Evolutionary conservation across 2,888 invertebrate genomes (phyloP).

Genomic region (Arrhopalites spinosus): DNA sequence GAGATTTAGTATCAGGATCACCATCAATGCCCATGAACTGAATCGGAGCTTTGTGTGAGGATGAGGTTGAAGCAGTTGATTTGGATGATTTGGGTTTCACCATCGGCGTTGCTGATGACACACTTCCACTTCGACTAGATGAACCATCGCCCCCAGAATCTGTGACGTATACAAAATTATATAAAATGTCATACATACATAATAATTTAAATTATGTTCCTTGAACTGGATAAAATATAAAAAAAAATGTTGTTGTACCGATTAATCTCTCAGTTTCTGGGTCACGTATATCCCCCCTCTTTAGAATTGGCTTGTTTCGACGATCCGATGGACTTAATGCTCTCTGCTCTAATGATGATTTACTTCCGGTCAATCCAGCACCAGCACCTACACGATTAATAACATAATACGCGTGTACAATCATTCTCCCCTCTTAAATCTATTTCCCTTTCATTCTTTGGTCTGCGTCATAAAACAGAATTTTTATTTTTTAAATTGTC

Average conservation of each 20-base stretch:
- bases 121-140: slow-evolving; percentile 47
- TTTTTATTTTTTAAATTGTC: no score
- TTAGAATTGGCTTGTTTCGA: slow-evolving; percentile 48
- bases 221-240: no score
- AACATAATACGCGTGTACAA: slow-evolving; percentile 10
- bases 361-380: slow-evolving; percentile 40
- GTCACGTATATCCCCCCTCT: slow-evolving; percentile 60
- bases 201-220: no score
- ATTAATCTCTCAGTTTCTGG: slow-evolving; percentile 73
- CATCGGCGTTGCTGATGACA: slow-evolving; percentile 41
- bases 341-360: slow-evolving; percentile 47
- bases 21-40: slow-evolving; percentile 46
- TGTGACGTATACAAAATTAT: no score
- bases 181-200: no score
- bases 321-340: slow-evolving; percentile 43
- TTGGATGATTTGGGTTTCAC: slow-evolving; percentile 25
- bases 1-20: slow-evolving; percentile 42
- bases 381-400: slow-evolving; percentile 33
- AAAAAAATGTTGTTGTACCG: slow-evolving; percentile 23
- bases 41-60: slow-evolving; percentile 42
- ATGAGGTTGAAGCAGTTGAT: slow-evolving; percentile 58
- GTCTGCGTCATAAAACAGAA: background rate
- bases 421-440: slow-evolving; percentile 20
- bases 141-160: slow-evolving; percentile 38
- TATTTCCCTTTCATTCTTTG: no score